phyloP scores from a whole-genome alignment of 2,888 invertebrate species.

The Antitype chi region DNA sequence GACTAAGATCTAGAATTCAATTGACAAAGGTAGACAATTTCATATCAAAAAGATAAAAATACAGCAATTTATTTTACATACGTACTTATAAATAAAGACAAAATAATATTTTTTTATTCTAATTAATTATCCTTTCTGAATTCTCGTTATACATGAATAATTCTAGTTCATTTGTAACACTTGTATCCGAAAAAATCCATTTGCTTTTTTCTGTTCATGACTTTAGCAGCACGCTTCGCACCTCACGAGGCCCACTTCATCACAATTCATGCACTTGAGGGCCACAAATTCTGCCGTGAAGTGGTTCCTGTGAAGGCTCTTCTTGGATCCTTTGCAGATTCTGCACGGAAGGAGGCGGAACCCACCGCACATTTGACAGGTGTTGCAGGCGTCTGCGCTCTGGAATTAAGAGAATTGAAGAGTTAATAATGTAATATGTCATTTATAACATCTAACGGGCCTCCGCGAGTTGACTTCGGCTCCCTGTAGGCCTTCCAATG shows the following conservation, averaged over 20 bases:
- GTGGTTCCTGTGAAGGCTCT: slow-evolving; percentile 97
- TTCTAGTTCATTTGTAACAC: slow-evolving; percentile 30
- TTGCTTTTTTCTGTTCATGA: background rate
- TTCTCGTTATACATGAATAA: slow-evolving; percentile 18
- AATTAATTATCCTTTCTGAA: background rate
- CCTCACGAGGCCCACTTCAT: slow-evolving; percentile 97
- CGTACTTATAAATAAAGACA: background rate
- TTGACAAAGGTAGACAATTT: background rate
- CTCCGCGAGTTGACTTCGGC: no score
- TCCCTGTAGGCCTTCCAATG: no score
- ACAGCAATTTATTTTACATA: background rate
- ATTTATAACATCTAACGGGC: no score
- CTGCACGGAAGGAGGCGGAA: slow-evolving; percentile 97
- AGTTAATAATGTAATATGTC: slow-evolving; percentile 5
- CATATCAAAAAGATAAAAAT: slow-evolving; percentile 16
- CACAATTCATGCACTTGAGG: slow-evolving; percentile 98
- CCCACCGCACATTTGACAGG: slow-evolving; percentile 97
- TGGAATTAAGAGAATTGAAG: slow-evolving; percentile 84
- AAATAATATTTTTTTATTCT: background rate
- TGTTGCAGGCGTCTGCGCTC: slow-evolving; percentile 95
- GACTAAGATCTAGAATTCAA: background rate
- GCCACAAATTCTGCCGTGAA: slow-evolving; percentile 98
- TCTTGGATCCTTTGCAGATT: slow-evolving; percentile 98
- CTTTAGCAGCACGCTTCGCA: slow-evolving; percentile 94
- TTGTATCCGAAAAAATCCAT: slow-evolving; percentile 2